Base-by-base conservation (phyloP, 2,113 vertebrate genomes). In the Amblyornis subalaris region DNA sequence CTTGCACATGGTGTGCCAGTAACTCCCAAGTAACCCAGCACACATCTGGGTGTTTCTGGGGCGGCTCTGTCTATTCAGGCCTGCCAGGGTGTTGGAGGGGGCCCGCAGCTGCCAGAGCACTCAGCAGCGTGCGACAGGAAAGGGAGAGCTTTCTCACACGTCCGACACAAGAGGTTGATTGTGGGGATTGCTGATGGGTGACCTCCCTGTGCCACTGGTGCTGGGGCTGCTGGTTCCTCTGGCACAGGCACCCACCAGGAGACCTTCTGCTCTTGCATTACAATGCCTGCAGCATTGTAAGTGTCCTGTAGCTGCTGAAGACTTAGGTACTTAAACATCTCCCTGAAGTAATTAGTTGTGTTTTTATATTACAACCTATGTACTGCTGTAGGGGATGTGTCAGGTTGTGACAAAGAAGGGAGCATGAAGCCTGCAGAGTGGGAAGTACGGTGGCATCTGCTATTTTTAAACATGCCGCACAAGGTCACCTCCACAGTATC, bases 141-240 rank as follows among this genome's bases (percentile, higher is more conserved):
- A 95, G 90, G 96, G 75, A 97, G 88, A 93, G 69, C 92, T 95
- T 97, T 97, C 96, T 97, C 95, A 96, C 95, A 96, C 91, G 14
- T 86, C 90, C 1, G 3, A 84, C 82, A 97, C 95, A 96, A 97
- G 93, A 86, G 76, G 40, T 47, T 4, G 88, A 97, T 96, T 97
- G 96, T 96, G 82, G 72, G 55, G 79, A 88, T 48, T 90, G 91
- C 79, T 95, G 95, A 47, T 0, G 84, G 36, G 81, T 95, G 87
- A 96, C 84, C 93, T 95, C 91, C 78, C 85, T 57, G 58, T 42
- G 77, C 75, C 20, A 24, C 87, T 6, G 10, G 36, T 31, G 72
- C 82, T 24, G 69, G 31, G 77, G 60, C 78, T 89, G 92, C 61
- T 74, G 77, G 81, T 28, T 93, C 24, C 57, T 79, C 38, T 6